Percentiles rank a stretch among this genome's conserved stretches.
Conservation (phyloP, 2,888 invertebrate species). For the Miltochrista miniata region DNA sequence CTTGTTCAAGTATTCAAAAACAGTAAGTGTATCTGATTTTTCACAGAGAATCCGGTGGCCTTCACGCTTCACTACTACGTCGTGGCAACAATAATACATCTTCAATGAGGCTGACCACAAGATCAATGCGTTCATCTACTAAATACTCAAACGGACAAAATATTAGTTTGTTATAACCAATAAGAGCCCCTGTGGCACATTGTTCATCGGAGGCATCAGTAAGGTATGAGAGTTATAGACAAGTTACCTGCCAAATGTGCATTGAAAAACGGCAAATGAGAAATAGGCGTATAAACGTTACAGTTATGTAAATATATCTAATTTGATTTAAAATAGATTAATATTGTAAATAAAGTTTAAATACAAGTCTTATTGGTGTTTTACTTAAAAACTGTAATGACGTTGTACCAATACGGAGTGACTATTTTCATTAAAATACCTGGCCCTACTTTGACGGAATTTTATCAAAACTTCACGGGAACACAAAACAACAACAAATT, state of each 20-base stretch:
- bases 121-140: slow-evolving; percentile 66
- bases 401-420: no score
- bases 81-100: slow-evolving; percentile 73
- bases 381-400: no score
- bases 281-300: slow-evolving; percentile 30
- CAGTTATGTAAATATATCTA: slow-evolving; percentile 8
- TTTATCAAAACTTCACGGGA: no score
- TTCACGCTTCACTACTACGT: slow-evolving; percentile 67
- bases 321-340: slow-evolving; percentile 35
- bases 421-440: no score
- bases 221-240: slow-evolving; percentile 30
- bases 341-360: slow-evolving; percentile 22
- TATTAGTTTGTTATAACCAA: slow-evolving; percentile 68
- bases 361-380: background rate
- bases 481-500: no score
- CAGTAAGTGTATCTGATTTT: background rate
- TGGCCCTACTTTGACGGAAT: no score
- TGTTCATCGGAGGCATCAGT: slow-evolving; percentile 36
- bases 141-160: slow-evolving; percentile 73
- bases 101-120: slow-evolving; percentile 67
- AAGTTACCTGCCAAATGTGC: slow-evolving; percentile 49
- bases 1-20: no score
- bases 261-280: slow-evolving; percentile 43
- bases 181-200: slow-evolving; percentile 29
- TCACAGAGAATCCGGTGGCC: slow-evolving; percentile 68